Evolutionary conservation across 1,140 invertebrate genomes (phyloP).

Genomic region (Brachionus calyciflorus): DNA sequence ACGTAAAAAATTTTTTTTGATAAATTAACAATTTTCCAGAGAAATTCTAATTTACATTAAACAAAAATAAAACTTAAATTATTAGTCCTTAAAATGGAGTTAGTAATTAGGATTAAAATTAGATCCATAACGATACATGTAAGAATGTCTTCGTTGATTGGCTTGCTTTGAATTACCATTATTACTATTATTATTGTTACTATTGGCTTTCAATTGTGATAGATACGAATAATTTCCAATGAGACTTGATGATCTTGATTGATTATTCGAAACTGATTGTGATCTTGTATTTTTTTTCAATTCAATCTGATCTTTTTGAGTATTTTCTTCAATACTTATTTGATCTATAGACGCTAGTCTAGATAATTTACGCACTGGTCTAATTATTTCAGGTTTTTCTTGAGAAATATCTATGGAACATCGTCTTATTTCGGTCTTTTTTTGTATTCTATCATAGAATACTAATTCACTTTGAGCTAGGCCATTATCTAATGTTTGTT

Average conservation of each 20-base stretch:
- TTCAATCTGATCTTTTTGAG: not conserved
- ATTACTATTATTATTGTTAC: too few species aligned
- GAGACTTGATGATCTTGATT: not conserved
- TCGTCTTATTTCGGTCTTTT: not conserved
- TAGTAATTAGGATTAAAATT: slow-evolving; percentile 13
- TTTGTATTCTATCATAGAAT: not conserved
- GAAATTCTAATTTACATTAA: too few species aligned
- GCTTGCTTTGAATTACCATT: not conserved
- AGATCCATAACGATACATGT: slow-evolving; percentile 18
- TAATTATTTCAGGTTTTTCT: not conserved
- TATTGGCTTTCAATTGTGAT: not conserved
- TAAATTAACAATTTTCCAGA: too few species aligned
- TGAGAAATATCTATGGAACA: not conserved
- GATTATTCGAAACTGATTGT: not conserved
- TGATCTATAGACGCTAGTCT: not conserved
- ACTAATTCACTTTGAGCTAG: not conserved
- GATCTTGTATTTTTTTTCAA: too few species aligned
- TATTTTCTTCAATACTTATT: slow-evolving; percentile 30
- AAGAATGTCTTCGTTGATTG: slow-evolving; percentile 22
- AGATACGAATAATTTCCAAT: not conserved
- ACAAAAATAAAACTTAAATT: not conserved
- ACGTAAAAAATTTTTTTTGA: too few species aligned
- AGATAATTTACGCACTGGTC: not conserved
- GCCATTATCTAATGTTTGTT: not conserved
- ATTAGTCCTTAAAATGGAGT: too few species aligned